Base-by-base conservation (phyloP, 2,888 invertebrate genomes). In the Stenichneumon culpator region DNA sequence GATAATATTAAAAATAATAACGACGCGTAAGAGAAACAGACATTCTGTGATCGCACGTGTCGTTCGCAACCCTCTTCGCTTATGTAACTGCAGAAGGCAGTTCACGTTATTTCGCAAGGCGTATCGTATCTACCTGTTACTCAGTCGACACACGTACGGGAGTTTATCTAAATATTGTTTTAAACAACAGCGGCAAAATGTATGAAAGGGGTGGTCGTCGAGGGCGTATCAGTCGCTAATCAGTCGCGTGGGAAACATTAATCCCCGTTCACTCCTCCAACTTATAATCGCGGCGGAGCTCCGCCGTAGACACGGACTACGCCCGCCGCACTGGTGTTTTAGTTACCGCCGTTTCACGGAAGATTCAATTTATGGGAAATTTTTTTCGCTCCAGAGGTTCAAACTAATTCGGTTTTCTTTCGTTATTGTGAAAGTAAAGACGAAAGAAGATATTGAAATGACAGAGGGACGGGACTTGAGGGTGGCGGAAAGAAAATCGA, bases 131-230 rank as follows among this genome's bases (percentile, higher is more conserved):
- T 73, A 73, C 74, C 67, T 73, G 86, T 77, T 89, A 85, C 83
- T 82, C 83, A 91, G 87, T 89, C 91, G 88, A 65, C 82, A 81
- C 91, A 91, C 91, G 91, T 91, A 88, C 88, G 82, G 67, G 69
- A 85, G 87, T 89, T 91, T 91, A 91, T 91, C 91, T 90, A 88
- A 90, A 91, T 90, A 89, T 90, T 90, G 88, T 88, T 77, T 75
- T 74, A 75, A 80, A 75, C 80, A 22, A 60, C 74, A n/a, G 78
- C 73, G 57, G 52, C 78, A 80, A 54, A 82, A 69, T 83, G 63
- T 78, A 86, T 72, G 87, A 86, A 87, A 80, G 74, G 60, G 82
- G 63, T 82, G 50, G 36, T 73, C 44, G 47, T 47, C 47, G 81
- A 87, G 85, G 75, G 81, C 83, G 82, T 89, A 90, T 90, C 90